A percentile compares a stretch with the other conserved stretches of the same genome.
Conservation (phyloP, 2,888 invertebrate species). For the Ceraclea dissimilis region DNA sequence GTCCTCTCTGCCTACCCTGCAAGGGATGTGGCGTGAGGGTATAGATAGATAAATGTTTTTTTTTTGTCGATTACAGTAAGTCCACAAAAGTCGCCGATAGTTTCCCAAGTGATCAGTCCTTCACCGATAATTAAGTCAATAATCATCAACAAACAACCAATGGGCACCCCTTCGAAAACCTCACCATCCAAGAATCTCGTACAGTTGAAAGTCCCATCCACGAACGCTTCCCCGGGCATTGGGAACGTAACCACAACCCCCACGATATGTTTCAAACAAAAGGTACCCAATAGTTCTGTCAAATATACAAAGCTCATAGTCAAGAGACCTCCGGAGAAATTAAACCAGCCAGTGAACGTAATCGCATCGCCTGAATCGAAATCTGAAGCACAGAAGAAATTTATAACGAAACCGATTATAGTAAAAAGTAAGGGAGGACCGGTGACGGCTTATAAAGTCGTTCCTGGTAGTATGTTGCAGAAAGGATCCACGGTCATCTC, state of each 20-base stretch:
- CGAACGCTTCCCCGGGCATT: constrained; percentile 3
- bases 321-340: constrained; percentile 29
- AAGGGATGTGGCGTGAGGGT: too few relatives aligned
- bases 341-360: background rate
- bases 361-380: background rate
- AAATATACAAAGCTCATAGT: constrained; percentile 38
- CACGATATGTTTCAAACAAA: constrained; percentile 12
- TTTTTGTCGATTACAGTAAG: background rate
- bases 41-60: background rate
- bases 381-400: constrained; percentile 6
- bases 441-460: constrained; percentile 20
- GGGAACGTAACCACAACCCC: background rate
- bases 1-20: too few relatives aligned
- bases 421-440: constrained; percentile 19
- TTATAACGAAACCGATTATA: constrained; percentile 20
- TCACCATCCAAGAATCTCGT: constrained; percentile 14
- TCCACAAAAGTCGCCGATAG: constrained; percentile 8
- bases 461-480: constrained; percentile 20
- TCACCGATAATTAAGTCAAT: constrained; percentile 21
- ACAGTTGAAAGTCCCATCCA: constrained; percentile 16
- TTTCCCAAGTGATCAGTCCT: background rate
- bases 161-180: background rate
- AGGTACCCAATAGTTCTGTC: constrained; percentile 21
- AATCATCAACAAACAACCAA: constrained; percentile 23
- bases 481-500: constrained; percentile 15